A percentile compares a stretch with the other conserved stretches of the same genome.
Conservation (phyloP, 2,888 invertebrate genomes). For the Cheilosia variabilis region DNA sequence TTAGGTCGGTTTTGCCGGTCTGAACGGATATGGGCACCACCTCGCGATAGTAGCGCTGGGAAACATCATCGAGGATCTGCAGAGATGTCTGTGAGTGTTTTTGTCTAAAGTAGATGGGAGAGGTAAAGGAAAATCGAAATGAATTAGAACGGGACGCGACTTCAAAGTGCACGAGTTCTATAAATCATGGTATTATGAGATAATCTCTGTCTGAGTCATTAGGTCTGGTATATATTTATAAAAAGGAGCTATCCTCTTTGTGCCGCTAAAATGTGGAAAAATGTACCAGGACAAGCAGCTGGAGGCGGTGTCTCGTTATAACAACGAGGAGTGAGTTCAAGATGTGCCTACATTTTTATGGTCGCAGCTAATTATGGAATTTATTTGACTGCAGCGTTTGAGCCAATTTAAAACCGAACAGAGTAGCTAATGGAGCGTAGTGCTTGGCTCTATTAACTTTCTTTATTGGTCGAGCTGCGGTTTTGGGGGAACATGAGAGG, state of each 20-base stretch:
- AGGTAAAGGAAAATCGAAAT: conserved; percentile 11
- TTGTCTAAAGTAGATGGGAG: conserved; percentile 77
- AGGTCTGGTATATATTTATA: conserved; percentile 24
- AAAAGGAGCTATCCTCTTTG: not conserved
- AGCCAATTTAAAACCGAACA: too few relatives aligned
- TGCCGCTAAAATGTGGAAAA: too few relatives aligned
- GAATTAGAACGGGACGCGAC: conserved; percentile 18
- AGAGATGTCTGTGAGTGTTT: conserved; percentile 83
- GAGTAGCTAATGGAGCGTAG: too few relatives aligned
- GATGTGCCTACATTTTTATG: too few relatives aligned
- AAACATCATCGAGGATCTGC: conserved; percentile 83
- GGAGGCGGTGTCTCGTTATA: too few relatives aligned
- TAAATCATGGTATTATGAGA: conserved; percentile 61
- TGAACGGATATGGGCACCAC: conserved; percentile 81
- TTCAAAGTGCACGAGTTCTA: conserved; percentile 42
- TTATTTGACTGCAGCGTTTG: too few relatives aligned
- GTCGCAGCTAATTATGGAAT: too few relatives aligned
- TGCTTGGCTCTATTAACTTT: too few relatives aligned
- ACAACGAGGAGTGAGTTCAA: too few relatives aligned
- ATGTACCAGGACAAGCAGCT: not conserved
- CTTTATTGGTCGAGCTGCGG: too few relatives aligned
- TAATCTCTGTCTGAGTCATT: conserved; percentile 63
- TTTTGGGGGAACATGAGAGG: too few relatives aligned
- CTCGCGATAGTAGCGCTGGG: conserved; percentile 83
- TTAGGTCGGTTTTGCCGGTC: conserved; percentile 81